These are phyloP conservation scores for Amphimallon solstitiale DNA, from an alignment of 2,888 invertebrate species.

Conservation along the genomic window DNA sequence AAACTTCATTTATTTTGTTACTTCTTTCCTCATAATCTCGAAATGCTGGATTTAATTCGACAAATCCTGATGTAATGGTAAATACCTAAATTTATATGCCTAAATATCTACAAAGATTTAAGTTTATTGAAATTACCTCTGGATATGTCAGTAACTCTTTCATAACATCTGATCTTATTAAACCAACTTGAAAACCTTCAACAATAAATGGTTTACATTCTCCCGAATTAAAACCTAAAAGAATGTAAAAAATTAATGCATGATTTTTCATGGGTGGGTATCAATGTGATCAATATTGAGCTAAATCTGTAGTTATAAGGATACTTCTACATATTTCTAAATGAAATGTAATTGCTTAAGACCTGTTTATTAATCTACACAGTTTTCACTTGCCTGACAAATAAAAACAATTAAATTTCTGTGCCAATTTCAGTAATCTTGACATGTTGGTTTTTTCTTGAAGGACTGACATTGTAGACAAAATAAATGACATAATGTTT, in stretches of 20 bases:
- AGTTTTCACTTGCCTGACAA: conserved; percentile 74
- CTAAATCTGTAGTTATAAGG: conserved; percentile 37
- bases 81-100: conserved; percentile 71
- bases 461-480: conserved; percentile 34
- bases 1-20: conserved; percentile 78
- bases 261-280: conserved; percentile 42
- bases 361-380: conserved; percentile 40
- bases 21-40: conserved; percentile 86
- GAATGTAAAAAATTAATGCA: conserved; percentile 31
- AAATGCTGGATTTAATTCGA: conserved; percentile 88
- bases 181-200: conserved; percentile 88
- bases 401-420: conserved; percentile 91
- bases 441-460: conserved; percentile 63
- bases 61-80: conserved; percentile 75
- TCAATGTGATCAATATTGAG: conserved; percentile 44
- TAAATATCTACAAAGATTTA: conserved; percentile 20
- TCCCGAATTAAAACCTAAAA: conserved; percentile 76
- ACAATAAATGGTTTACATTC: conserved; percentile 89
- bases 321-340: conserved; percentile 43
- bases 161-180: conserved; percentile 86
- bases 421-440: conserved; percentile 80
- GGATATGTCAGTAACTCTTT: conserved; percentile 83
- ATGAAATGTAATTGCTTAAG: conserved; percentile 41
- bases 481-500: not conserved
- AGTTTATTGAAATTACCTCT: conserved; percentile 68